phyloP scores from a whole-genome alignment of 2,888 invertebrate genomes.

The Leptopilina drosophilae region DNA sequence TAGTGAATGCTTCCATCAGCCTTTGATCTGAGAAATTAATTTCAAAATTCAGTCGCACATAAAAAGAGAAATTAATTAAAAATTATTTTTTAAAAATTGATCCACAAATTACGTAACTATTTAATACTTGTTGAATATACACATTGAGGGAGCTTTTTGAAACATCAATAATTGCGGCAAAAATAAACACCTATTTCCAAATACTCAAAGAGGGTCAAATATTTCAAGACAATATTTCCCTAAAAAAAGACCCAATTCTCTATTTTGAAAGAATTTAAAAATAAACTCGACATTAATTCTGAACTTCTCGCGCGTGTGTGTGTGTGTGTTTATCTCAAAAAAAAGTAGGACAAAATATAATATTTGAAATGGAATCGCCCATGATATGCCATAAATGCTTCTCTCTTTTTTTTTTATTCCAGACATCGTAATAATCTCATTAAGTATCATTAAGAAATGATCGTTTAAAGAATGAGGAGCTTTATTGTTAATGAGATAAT shows the following conservation, averaged over 20 bases:
- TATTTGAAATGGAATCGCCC: slow-evolving; percentile 11
- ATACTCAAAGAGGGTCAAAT: background rate
- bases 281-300: background rate
- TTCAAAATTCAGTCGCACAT: background rate
- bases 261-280: background rate
- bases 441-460: slow-evolving; percentile 2
- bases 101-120: background rate
- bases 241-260: background rate
- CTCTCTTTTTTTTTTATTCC: background rate
- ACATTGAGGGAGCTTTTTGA: background rate
- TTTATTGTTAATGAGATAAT: background rate
- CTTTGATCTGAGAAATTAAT: background rate
- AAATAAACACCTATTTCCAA: background rate
- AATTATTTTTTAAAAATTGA: too few species aligned
- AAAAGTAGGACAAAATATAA: slow-evolving; percentile 1
- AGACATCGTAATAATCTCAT: background rate
- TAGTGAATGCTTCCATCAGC: background rate
- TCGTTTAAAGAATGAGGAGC: background rate
- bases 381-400: background rate
- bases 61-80: background rate
- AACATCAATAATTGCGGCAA: background rate
- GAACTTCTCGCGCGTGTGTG: background rate
- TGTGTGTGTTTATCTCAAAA: too few species aligned
- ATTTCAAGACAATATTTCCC: background rate
- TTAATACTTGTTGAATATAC: slow-evolving; percentile 9